These are phyloP conservation scores for Diorhabda carinulata DNA, from an alignment of 1,140 invertebrate genomes.

Conservation along the genomic window DNA sequence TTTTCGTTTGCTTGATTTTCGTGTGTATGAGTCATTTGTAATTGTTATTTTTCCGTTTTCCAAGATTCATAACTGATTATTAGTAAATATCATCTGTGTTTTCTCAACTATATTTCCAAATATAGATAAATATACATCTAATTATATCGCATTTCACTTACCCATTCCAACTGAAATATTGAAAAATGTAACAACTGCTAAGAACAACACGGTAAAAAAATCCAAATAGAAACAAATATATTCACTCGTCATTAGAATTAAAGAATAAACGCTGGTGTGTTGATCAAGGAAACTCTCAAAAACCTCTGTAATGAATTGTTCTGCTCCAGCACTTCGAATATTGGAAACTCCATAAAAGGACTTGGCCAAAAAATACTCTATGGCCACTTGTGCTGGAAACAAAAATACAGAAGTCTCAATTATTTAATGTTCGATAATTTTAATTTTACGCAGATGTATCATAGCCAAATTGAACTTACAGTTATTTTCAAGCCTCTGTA, in stretches of 20 bases:
- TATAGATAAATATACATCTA: too few species aligned
- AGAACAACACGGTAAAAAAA: constrained; percentile 64
- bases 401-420: constrained; percentile 68
- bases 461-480: constrained; percentile 38
- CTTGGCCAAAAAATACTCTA: constrained; percentile 74
- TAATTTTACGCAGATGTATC: neutral
- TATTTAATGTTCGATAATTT: constrained; percentile 69
- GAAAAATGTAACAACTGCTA: constrained; percentile 64
- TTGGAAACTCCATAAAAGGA: constrained; percentile 70
- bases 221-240: constrained; percentile 79
- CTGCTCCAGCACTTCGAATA: constrained; percentile 63
- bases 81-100: too few species aligned
- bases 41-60: too few species aligned
- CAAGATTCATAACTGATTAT: too few species aligned
- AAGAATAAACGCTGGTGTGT: constrained; percentile 69
- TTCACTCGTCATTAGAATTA: constrained; percentile 72
- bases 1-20: too few species aligned
- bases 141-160: neutral
- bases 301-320: constrained; percentile 61
- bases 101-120: too few species aligned
- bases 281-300: constrained; percentile 66
- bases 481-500: constrained; percentile 78
- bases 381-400: constrained; percentile 74
- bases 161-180: constrained; percentile 47
- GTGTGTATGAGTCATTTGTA: too few species aligned